Evolutionary conservation across 37 sponge, comb jelly and placozoan species (phyloP).

Genomic region (Axinella damicornis): DNA sequence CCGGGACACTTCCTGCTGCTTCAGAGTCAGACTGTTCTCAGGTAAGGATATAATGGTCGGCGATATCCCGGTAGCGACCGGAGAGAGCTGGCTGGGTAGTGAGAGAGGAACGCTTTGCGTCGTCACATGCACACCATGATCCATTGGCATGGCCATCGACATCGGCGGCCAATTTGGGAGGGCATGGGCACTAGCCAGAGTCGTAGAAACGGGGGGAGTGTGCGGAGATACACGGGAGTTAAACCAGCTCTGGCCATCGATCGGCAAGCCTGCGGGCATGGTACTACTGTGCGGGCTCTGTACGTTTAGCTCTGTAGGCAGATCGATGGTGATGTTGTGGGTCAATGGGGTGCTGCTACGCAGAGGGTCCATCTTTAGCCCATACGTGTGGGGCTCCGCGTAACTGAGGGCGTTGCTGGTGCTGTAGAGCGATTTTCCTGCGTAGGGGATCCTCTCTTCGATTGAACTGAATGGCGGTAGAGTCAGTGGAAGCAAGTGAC

Average conservation of each 20-base stretch:
- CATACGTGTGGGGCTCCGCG: no score
- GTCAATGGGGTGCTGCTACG: slow-evolving; percentile 30
- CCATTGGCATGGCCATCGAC: neutral
- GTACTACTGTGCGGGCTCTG: slow-evolving; percentile 34
- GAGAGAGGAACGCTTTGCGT: slow-evolving; percentile 22
- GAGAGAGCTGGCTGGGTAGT: neutral
- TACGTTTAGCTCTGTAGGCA: slow-evolving; percentile 7
- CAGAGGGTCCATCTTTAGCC: neutral
- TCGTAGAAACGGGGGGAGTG: slow-evolving; percentile 49
- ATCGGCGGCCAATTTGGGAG: slow-evolving; percentile 35
- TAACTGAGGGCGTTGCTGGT: neutral
- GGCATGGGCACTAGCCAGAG: slow-evolving; percentile 6
- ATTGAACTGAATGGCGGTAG: neutral
- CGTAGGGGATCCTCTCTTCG: neutral
- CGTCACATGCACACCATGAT: slow-evolving; percentile 34
- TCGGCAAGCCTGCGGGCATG: slow-evolving; percentile 22
- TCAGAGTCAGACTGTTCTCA: slow-evolving; percentile 3
- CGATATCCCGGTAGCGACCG: slow-evolving; percentile 5
- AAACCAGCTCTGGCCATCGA: slow-evolving; percentile 23
- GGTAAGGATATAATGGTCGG: slow-evolving; percentile 33
- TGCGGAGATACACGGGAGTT: slow-evolving; percentile 45
- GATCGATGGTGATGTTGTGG: slow-evolving; percentile 10
- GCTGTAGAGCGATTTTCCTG: neutral
- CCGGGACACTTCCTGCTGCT: neutral
- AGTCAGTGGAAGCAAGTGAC: neutral